A percentile compares a stretch with the other conserved stretches of the same genome.
Evolutionary conservation across 2,113 vertebrate species (phyloP).

Genomic region (Xiphophorus maculatus): DNA sequence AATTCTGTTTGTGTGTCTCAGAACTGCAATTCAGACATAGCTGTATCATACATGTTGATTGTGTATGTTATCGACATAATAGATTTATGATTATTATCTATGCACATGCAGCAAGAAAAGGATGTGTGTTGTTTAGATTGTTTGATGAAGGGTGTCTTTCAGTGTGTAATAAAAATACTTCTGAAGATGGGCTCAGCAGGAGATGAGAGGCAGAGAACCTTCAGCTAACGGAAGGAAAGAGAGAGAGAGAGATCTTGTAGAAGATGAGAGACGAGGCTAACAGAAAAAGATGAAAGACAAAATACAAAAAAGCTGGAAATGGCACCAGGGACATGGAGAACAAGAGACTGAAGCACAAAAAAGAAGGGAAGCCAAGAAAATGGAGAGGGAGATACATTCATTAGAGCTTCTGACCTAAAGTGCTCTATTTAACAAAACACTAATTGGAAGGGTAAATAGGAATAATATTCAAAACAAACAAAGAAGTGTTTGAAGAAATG

Average conservation of each 20-base stretch:
- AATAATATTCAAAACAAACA: conserved; percentile 1
- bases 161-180: conserved; percentile 48
- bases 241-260: conserved; percentile 18
- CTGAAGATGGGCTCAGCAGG: conserved; percentile 38
- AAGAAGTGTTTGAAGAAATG: too few species aligned
- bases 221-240: background rate
- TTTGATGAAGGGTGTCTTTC: conserved; percentile 49
- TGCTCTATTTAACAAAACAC: conserved; percentile 44
- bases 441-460: conserved; percentile 38
- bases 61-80: background rate
- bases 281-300: conserved; percentile 54
- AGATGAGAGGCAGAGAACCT: conserved; percentile 19
- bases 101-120: background rate
- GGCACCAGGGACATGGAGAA: conserved; percentile 23
- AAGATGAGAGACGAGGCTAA: conserved; percentile 34
- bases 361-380: conserved; percentile 8
- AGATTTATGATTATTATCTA: too few species aligned
- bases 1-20: background rate
- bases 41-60: background rate
- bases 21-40: background rate
- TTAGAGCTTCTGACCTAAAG: conserved; percentile 23
- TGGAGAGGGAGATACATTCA: background rate
- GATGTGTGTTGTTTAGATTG: conserved; percentile 31
- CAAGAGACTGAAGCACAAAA: conserved; percentile 20
- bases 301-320: conserved; percentile 40